Conservation (phyloP, 2,888 invertebrate species). For the Andrena praecox region DNA sequence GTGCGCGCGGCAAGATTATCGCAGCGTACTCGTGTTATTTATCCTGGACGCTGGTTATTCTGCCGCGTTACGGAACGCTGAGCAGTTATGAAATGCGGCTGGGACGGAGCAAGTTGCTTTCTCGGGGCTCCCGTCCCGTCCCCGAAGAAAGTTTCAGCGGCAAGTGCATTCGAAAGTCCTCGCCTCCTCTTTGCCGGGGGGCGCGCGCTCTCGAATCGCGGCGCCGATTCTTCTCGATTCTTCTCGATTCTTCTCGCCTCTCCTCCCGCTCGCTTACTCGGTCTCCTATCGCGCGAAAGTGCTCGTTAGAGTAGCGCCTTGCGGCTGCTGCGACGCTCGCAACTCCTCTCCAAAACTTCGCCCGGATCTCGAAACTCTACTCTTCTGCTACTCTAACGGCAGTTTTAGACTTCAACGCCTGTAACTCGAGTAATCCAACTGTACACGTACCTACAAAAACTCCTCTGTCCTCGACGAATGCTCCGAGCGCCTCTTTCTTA, state of each 20-base stretch:
- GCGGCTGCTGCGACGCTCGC: no score
- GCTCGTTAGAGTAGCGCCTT: neutral
- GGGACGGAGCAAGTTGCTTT: constrained; percentile 81
- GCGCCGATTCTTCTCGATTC: constrained; percentile 73
- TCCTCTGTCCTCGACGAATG: no score
- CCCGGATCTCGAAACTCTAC: no score
- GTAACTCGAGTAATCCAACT: no score
- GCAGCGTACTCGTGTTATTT: constrained; percentile 51
- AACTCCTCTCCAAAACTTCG: no score
- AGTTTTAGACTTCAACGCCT: no score
- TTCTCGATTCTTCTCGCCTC: neutral
- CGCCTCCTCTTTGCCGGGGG: constrained; percentile 33
- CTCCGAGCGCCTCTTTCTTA: no score
- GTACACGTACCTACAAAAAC: no score
- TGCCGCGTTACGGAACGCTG: constrained; percentile 82
- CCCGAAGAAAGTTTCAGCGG: constrained; percentile 82
- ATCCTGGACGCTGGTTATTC: constrained; percentile 42
- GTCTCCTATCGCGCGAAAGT: constrained; percentile 16
- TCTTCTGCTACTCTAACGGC: no score
- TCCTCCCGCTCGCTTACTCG: constrained; percentile 41
- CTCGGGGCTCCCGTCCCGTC: constrained; percentile 77
- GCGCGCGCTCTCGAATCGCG: constrained; percentile 22
- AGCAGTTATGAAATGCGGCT: constrained; percentile 84
- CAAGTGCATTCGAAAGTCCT: constrained; percentile 83
- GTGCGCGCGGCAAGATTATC: neutral